Conservation (phyloP, 2,888 invertebrate species). For the Pandemis corylana region DNA sequence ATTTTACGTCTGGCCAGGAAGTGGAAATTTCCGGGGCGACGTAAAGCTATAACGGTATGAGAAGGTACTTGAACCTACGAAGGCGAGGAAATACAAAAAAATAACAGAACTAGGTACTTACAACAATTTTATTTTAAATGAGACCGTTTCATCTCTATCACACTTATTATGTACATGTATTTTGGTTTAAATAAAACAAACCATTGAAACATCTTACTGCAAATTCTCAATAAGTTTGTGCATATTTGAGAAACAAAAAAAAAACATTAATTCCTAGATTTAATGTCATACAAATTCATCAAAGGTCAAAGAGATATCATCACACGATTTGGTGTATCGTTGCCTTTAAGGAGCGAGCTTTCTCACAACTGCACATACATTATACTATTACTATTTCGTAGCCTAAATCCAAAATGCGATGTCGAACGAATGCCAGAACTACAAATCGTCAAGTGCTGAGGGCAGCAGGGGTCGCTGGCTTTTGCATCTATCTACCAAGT, state of each 20-base stretch:
- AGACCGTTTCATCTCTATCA: slow-evolving; percentile 85
- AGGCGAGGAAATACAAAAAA: slow-evolving; percentile 37
- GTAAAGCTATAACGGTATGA: too few relatives aligned
- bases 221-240: slow-evolving; percentile 81
- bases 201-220: slow-evolving; percentile 78
- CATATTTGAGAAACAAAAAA: slow-evolving; percentile 72
- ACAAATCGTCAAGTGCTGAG: slow-evolving; percentile 55
- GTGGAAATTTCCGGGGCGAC: too few relatives aligned
- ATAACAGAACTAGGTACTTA: slow-evolving; percentile 66
- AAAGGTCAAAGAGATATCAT: slow-evolving; percentile 68
- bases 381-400: slow-evolving; percentile 58
- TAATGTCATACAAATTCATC: slow-evolving; percentile 75
- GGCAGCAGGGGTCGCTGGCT: too few relatives aligned
- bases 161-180: slow-evolving; percentile 80
- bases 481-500: too few relatives aligned
- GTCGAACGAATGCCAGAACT: slow-evolving; percentile 57
- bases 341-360: slow-evolving; percentile 55
- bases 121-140: slow-evolving; percentile 84
- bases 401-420: slow-evolving; percentile 70
- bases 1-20: too few relatives aligned
- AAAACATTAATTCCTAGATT: slow-evolving; percentile 71
- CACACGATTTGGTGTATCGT: slow-evolving; percentile 74
- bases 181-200: slow-evolving; percentile 84
- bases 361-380: slow-evolving; percentile 61
- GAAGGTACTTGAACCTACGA: too few relatives aligned